Base-by-base conservation (phyloP, 2,797 vertebrate species). In the Trachops cirrhosus region DNA sequence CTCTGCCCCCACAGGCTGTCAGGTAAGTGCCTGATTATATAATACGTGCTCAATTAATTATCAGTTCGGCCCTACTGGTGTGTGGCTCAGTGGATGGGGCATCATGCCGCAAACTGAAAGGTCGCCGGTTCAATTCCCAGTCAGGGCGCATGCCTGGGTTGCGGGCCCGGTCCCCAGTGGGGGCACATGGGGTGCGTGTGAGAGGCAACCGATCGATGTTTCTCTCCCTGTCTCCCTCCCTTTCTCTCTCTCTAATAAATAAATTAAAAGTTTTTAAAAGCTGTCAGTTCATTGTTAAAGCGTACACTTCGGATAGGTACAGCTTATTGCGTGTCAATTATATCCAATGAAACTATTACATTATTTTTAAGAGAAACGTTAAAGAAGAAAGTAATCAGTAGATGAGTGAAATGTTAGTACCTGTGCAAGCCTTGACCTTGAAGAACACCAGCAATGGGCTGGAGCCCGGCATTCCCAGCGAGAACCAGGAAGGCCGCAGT, bases 381-480 rank as follows among this genome's bases (percentile, higher is more conserved):
- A 46, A 74, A 54, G 48, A 48, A 67, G 54, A 32, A 73, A 75
- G 34, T 5, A 0, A 85, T 54, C 10, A 5, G 24, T 26, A n/a
- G 1, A 2, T 37, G n/a, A 62, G 62, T 54, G 85, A 75, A 74
- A 39, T 18, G 78, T 80, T 2, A 12, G 16, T 1, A 3, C 4
- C 39, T 46, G 24, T 8, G 0, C 0, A 12, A 37, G 79, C 19
- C 48, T 39, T 39, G 68, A 22, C 48, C 67, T 3, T 5, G 64
- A 78, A 73, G 74, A 67, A 1, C 7, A 3, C 26, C 50, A 41
- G 73, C 37, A 18, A 62, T 46, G 11, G 54, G 12, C 3, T 8
- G 22, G 73, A 48, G n/a, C 24, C 50, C 34, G 1, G 79, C 2
- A 0, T 16, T 34, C 85, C 12, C 26, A 2, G 15, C 0, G 18